Conservation (phyloP, 2,797 vertebrate species). For the Sardinella longiceps region DNA sequence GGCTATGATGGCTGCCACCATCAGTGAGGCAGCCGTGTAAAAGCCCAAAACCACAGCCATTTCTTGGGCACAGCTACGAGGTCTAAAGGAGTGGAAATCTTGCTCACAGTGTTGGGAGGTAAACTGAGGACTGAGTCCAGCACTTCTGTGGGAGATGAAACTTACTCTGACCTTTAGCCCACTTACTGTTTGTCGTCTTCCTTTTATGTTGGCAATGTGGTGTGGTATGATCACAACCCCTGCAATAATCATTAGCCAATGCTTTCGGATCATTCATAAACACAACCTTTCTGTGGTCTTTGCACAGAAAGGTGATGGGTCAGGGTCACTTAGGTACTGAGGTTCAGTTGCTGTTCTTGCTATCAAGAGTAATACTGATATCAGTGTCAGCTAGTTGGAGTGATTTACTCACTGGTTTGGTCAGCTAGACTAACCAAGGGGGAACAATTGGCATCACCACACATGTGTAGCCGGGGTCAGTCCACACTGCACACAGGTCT, state of each 20-base stretch:
- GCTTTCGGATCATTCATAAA: neutral
- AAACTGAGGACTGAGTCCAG: neutral
- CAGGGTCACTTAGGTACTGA: too few relatives aligned
- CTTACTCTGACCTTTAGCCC: neutral
- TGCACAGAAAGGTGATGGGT: neutral
- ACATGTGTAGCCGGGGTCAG: too few relatives aligned
- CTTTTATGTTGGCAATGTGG: neutral
- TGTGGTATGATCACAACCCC: neutral
- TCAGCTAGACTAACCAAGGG: too few relatives aligned
- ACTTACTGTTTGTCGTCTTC: neutral
- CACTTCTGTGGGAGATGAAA: neutral
- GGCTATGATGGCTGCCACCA: conserved; percentile 53
- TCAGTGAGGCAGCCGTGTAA: conserved; percentile 54
- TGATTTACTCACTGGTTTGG: too few relatives aligned
- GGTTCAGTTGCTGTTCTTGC: neutral
- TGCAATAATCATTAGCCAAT: neutral
- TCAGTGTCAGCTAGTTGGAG: too few relatives aligned
- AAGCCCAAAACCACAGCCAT: conserved; percentile 59
- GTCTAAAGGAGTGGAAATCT: neutral
- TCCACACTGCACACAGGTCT: too few relatives aligned
- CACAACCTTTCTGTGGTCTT: neutral
- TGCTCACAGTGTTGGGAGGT: neutral
- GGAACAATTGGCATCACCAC: too few relatives aligned
- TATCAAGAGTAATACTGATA: too few relatives aligned
- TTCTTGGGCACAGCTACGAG: conserved; percentile 17